These are phyloP conservation scores for Osmerus mordax DNA, from an alignment of 2,113 vertebrate species.

Conservation along the genomic window DNA sequence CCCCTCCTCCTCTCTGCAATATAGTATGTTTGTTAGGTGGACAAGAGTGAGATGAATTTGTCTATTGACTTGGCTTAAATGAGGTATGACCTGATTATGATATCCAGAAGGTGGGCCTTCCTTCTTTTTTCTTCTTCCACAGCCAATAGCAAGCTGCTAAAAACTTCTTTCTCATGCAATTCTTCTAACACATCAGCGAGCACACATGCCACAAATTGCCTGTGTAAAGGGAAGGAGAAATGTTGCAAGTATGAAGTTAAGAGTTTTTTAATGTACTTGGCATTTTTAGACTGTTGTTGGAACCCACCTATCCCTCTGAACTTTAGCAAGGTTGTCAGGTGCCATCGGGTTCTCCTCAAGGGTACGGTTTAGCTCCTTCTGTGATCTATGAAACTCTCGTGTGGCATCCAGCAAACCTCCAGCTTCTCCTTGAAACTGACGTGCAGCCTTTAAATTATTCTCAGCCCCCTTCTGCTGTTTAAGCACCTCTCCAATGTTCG, in stretches of 20 bases:
- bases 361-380: slow-evolving; percentile 33
- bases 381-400: slow-evolving; percentile 39
- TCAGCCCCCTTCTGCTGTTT: slow-evolving; percentile 39
- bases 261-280: neutral
- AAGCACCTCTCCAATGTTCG: slow-evolving; percentile 41
- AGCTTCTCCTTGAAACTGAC: slow-evolving; percentile 13
- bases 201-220: slow-evolving; percentile 71
- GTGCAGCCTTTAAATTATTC: slow-evolving; percentile 21
- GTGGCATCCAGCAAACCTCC: slow-evolving; percentile 28
- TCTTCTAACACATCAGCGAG: slow-evolving; percentile 61
- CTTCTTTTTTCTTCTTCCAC: slow-evolving; percentile 66
- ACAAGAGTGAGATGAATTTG: neutral
- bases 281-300: neutral
- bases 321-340: slow-evolving; percentile 66
- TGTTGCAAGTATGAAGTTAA: neutral
- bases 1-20: slow-evolving; percentile 74
- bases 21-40: neutral
- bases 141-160: slow-evolving; percentile 61
- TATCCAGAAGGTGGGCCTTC: slow-evolving; percentile 62
- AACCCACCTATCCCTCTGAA: slow-evolving; percentile 75
- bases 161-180: slow-evolving; percentile 65
- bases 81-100: slow-evolving; percentile 71
- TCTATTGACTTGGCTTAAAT: neutral
- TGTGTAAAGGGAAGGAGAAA: slow-evolving; percentile 40
- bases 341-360: slow-evolving; percentile 46